Evolutionary conservation across 2,888 invertebrate species (phyloP), one percentile per base, ranked within the genome.

Genomic region (Ophion slaviceki): DNA sequence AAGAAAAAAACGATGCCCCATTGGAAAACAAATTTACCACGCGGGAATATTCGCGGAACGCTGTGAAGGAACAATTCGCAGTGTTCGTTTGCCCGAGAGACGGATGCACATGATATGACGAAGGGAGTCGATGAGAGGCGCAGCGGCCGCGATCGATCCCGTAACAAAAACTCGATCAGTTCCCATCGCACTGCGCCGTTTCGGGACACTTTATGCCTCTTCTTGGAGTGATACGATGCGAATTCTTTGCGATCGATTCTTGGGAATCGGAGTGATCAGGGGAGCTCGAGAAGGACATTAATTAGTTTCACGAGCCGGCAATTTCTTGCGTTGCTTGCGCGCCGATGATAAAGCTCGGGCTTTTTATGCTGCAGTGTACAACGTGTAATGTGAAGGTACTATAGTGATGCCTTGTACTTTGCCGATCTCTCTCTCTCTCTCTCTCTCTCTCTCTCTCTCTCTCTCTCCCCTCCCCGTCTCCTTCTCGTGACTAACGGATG

Each of bases 181-280:
- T n/a, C 59, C 45, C 11, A 28, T 53, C 64, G 47, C 47, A 71
- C 17, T 66, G 45, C 67, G 64, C 59, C 64, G 53, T 77, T 82
- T 77, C 76, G 76, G 68, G 14, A 36, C 32, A 66, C 57, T 76
- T 36, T 74, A 61, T 53, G 79, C 67, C 72, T 83, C 67, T 67
- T 67, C 70, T 71, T 36, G 71, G 67, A 74, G 61, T 79, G 53
- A 72, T 78, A 53, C 66, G 53, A 68, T 66, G 74, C 67, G 53
- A 17, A 79, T 83, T 68, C 77, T 45, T 64, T 62, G 70, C 57
- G 71, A 84, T 75, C 78, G 84, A 82, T 80, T 83, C 79, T 79
- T 62, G 61, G 68, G 74, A 83, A 64, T 40, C 74, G 17, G 68
- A 86, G 78, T 45, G 59, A 40, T 17, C 64, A 61, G 20, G 45